A percentile compares a stretch with the other conserved stretches of the same genome.
Evolutionary conservation across 2,113 vertebrate species (phyloP).

Genomic region (Octodon degus): DNA sequence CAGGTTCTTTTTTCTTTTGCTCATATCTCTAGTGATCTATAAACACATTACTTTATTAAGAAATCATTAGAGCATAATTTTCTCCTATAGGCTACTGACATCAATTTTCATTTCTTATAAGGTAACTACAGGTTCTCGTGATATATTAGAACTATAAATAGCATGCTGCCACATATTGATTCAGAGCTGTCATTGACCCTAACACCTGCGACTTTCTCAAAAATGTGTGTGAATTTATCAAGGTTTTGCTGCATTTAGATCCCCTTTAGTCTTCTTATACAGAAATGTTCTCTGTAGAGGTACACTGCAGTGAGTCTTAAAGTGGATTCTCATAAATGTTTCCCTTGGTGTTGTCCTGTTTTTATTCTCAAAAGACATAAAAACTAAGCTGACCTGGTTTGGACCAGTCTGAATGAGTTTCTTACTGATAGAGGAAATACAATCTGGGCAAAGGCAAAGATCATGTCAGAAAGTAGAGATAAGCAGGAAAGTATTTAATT

Average conservation of each 20-base stretch:
- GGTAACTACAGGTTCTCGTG: constrained; percentile 78
- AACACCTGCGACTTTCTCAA: constrained; percentile 47
- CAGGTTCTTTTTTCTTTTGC: constrained; percentile 74
- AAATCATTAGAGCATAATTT: constrained; percentile 89
- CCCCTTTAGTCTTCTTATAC: background rate
- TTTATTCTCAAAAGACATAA: constrained; percentile 33
- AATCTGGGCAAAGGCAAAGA: background rate
- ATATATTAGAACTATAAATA: constrained; percentile 77
- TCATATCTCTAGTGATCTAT: constrained; percentile 85
- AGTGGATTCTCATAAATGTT: constrained; percentile 26
- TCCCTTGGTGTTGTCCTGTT: background rate
- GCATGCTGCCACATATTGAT: constrained; percentile 64
- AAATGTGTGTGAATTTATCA: background rate
- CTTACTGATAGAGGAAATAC: background rate
- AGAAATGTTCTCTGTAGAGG: constrained; percentile 3
- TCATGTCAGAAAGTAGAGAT: background rate
- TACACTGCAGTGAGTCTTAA: background rate
- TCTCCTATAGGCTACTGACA: constrained; percentile 82
- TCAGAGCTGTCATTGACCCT: constrained; percentile 70
- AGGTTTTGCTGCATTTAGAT: background rate
- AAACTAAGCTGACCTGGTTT: background rate
- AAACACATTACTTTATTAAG: constrained; percentile 90
- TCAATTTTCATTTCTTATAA: constrained; percentile 87
- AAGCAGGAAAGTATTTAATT: background rate
- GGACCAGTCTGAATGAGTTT: background rate